These are phyloP conservation scores for Acanthoscelides obtectus DNA, from an alignment of 2,888 invertebrate species.

Conservation along the genomic window DNA sequence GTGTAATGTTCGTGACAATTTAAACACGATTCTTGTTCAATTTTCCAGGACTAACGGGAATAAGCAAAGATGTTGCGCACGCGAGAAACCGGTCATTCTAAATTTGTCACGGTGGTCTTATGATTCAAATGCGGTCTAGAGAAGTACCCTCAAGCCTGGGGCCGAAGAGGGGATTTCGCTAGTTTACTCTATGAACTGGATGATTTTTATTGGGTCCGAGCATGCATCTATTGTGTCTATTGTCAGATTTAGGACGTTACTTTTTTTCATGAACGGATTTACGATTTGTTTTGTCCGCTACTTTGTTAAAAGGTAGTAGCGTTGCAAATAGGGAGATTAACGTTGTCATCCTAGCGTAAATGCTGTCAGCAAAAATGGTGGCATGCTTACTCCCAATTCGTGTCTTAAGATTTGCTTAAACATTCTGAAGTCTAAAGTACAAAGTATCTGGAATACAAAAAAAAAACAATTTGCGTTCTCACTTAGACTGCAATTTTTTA, in stretches of 20 bases:
- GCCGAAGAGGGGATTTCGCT: not conserved
- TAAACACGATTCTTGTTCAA: not conserved
- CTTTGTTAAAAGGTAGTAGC: not conserved
- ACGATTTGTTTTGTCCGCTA: not conserved
- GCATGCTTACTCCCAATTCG: no score
- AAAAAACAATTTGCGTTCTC: no score
- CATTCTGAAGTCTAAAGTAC: no score
- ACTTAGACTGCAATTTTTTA: no score
- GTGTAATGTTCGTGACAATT: no score
- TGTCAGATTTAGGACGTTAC: not conserved
- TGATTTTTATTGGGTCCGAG: not conserved
- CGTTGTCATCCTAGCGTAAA: not conserved
- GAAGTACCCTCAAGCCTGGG: not conserved
- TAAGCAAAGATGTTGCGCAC: constrained; percentile 5
- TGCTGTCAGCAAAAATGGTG: not conserved
- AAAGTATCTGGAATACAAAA: no score
- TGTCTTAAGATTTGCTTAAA: no score
- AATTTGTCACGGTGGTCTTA: constrained; percentile 29
- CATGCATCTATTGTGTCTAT: not conserved
- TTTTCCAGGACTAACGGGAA: not conserved
- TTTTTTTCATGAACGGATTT: not conserved
- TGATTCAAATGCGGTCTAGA: not conserved
- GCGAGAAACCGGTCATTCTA: constrained; percentile 26
- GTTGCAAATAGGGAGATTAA: not conserved
- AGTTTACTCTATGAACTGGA: not conserved